Evolutionary conservation across 2,113 vertebrate species (phyloP).

Genomic region (Periophthalmus modestus): DNA sequence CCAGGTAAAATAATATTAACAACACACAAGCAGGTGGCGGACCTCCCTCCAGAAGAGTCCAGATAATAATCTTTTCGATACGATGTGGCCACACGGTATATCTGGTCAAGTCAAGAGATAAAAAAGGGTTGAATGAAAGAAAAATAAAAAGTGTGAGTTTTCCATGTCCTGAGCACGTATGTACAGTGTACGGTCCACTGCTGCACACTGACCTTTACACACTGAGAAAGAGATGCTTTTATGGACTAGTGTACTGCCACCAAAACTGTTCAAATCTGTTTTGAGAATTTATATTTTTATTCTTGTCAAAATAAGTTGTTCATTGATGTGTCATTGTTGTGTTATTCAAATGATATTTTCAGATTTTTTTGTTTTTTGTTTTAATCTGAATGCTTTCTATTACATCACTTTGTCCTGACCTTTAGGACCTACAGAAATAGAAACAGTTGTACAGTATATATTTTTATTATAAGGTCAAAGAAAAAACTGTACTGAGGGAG

Average conservation of each 20-base stretch:
- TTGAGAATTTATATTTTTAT: background rate
- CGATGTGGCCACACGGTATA: no score
- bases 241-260: background rate
- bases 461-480: conserved; percentile 42
- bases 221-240: conserved; percentile 34
- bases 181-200: conserved; percentile 1
- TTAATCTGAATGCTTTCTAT: no score
- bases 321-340: no score
- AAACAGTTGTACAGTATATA: background rate
- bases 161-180: conserved; percentile 14
- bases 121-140: background rate
- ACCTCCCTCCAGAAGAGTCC: no score
- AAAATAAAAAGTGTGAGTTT: background rate
- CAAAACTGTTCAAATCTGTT: background rate
- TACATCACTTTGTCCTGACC: background rate
- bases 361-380: no score
- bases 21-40: no score
- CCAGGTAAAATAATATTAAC: no score
- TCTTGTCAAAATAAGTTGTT: no score
- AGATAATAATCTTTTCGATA: no score
- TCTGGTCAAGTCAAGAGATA: background rate
- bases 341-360: no score
- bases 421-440: background rate
- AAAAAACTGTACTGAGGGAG: conserved; percentile 25
- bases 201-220: conserved; percentile 53